Conservation (phyloP, 2,113 vertebrate genomes). For the Mus spicilegus region DNA sequence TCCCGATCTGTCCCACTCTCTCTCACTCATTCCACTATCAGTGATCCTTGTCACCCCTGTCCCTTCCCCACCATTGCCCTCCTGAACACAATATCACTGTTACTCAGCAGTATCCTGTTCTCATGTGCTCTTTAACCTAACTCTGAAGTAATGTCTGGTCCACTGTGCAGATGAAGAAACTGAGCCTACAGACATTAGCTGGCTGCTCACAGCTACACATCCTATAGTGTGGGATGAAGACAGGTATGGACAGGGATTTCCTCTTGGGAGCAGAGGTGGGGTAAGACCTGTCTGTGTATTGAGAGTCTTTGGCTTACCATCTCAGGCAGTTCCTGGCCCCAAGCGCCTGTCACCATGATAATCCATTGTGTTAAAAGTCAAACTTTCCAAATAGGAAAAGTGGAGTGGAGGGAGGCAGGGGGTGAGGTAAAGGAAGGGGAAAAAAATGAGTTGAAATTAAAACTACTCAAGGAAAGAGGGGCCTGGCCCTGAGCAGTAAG, state of each 20-base stretch:
- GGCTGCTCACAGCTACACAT: background rate
- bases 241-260: background rate
- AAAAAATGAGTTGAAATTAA: background rate
- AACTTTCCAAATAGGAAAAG: constrained; percentile 71
- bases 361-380: constrained; percentile 56
- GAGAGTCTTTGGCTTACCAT: background rate
- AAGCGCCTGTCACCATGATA: background rate
- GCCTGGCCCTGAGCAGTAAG: background rate
- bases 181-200: background rate
- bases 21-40: background rate
- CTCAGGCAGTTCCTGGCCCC: background rate
- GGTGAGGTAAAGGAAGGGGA: too few species aligned
- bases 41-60: background rate
- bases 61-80: background rate
- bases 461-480: background rate
- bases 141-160: background rate
- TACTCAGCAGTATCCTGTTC: background rate
- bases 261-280: background rate
- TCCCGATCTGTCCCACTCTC: background rate
- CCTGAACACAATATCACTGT: background rate
- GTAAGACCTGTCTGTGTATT: background rate
- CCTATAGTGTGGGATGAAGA: background rate
- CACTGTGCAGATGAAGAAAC: constrained; percentile 24
- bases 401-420: background rate
- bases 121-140: background rate